Evolutionary conservation across 92 coral and sea anemone species (phyloP).

Genomic region (Metridium senile): DNA sequence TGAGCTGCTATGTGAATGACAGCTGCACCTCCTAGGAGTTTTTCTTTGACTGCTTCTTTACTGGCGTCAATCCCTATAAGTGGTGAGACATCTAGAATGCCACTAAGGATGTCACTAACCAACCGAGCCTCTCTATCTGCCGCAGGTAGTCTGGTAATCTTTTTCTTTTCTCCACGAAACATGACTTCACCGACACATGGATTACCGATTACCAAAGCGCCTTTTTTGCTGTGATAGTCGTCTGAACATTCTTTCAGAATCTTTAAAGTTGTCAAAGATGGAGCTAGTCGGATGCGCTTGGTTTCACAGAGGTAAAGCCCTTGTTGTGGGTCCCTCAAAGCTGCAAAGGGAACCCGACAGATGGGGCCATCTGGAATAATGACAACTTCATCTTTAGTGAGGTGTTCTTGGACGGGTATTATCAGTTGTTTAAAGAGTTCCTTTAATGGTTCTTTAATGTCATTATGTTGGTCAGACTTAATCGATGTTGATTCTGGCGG

Average conservation of each 20-base stretch:
- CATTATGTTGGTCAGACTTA: neutral
- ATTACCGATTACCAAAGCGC: slow-evolving; percentile 17
- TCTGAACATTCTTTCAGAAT: slow-evolving; percentile 2
- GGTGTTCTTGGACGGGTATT: slow-evolving; percentile 8
- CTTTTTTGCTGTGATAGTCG: slow-evolving; percentile 1
- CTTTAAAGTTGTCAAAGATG: slow-evolving; percentile 19
- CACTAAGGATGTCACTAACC: neutral
- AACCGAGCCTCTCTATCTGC: slow-evolving; percentile 25
- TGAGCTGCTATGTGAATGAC: too few species aligned
- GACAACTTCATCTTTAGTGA: slow-evolving; percentile 15
- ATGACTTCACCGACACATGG: slow-evolving; percentile 29
- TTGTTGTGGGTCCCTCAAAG: slow-evolving; percentile 12
- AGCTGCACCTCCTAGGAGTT: too few species aligned
- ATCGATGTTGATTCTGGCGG: neutral
- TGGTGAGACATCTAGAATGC: too few species aligned
- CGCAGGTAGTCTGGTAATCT: neutral
- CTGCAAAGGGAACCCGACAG: slow-evolving; percentile 27
- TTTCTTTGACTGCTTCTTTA: too few species aligned
- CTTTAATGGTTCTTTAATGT: slow-evolving; percentile 9
- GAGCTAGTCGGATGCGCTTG: slow-evolving; percentile 11
- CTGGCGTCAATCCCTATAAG: too few species aligned
- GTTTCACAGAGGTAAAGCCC: slow-evolving; percentile 10
- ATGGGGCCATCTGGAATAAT: slow-evolving; percentile 32
- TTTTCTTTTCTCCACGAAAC: slow-evolving; percentile 4
- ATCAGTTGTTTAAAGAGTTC: neutral